These are phyloP conservation scores for Hoplias malabaricus DNA, from an alignment of 2,113 vertebrate species.

Conservation along the genomic window DNA sequence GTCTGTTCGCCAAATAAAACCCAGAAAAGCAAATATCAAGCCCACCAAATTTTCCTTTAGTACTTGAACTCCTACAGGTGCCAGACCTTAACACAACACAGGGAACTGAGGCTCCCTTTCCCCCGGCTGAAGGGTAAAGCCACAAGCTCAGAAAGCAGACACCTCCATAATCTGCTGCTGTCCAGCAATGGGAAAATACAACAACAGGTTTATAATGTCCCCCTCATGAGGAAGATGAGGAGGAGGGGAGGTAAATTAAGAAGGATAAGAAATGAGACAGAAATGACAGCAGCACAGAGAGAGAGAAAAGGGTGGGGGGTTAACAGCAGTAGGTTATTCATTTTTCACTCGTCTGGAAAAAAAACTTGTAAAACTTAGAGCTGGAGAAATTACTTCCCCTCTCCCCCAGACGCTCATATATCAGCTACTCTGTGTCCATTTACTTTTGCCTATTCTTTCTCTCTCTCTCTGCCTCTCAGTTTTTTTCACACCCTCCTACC, in stretches of 20 bases:
- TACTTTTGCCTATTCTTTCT: no score
- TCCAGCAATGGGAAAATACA: background rate
- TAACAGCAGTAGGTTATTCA: constrained; percentile 18
- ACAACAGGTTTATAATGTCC: background rate
- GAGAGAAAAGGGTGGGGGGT: background rate
- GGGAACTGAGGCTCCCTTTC: background rate
- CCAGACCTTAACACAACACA: background rate
- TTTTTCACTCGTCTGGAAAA: constrained; percentile 37
- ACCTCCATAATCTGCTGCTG: background rate
- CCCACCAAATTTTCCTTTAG: background rate
- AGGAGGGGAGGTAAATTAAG: background rate
- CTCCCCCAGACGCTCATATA: background rate
- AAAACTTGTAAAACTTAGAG: constrained; percentile 6
- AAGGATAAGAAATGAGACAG: background rate
- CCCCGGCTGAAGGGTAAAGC: background rate
- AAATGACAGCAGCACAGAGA: background rate
- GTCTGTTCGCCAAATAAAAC: background rate
- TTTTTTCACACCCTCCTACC: background rate
- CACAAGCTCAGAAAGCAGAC: background rate
- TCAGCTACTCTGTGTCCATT: background rate
- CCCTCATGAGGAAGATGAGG: background rate
- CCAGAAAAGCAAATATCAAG: background rate
- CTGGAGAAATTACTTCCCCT: background rate
- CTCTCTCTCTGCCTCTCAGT: background rate
- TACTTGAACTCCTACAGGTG: background rate